A percentile compares a stretch with the other conserved stretches of the same genome.
Evolutionary conservation across 2,888 invertebrate species (phyloP).

Genomic region (Cristatella mucedo): DNA sequence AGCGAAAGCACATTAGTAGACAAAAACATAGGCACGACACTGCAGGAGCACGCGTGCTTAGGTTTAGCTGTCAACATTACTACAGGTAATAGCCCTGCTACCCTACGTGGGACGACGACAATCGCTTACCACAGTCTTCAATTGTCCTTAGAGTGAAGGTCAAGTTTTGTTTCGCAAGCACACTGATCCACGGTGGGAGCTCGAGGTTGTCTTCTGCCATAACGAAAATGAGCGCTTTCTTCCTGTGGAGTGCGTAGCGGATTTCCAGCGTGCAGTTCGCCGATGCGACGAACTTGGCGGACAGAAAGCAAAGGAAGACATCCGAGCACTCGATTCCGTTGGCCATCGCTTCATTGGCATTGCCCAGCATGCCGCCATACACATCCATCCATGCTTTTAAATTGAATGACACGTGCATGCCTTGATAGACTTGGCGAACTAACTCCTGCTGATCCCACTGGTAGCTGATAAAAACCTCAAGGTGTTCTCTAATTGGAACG

Average conservation of each 20-base stretch:
- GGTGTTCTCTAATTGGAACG: constrained; percentile 9
- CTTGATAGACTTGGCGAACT: constrained; percentile 8
- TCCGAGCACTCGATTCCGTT: constrained; percentile 11
- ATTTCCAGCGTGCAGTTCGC: constrained; percentile 11
- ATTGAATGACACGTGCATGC: constrained; percentile 3
- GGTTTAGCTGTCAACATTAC: no score
- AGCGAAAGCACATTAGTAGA: no score
- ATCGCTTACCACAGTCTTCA: constrained; percentile 2
- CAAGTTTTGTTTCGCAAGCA: constrained; percentile 1
- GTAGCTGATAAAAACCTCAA: constrained; percentile 11
- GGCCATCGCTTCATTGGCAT: constrained; percentile 12
- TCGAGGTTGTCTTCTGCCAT: neutral
- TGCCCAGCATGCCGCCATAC: constrained; percentile 11
- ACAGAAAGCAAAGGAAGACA: constrained; percentile 10
- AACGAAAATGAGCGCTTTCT: constrained; percentile 12
- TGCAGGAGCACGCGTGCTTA: no score
- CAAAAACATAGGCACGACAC: no score
- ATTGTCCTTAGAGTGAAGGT: constrained; percentile 1
- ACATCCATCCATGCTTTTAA: constrained; percentile 10
- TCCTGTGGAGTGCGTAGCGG: constrained; percentile 10
- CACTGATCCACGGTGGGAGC: constrained; percentile 7
- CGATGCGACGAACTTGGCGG: constrained; percentile 8
- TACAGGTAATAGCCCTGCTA: no score
- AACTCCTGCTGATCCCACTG: constrained; percentile 11
- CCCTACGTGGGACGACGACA: no score